phyloP scores from a whole-genome alignment of 1,140 invertebrate genomes.

The Scylla paramamosain region DNA sequence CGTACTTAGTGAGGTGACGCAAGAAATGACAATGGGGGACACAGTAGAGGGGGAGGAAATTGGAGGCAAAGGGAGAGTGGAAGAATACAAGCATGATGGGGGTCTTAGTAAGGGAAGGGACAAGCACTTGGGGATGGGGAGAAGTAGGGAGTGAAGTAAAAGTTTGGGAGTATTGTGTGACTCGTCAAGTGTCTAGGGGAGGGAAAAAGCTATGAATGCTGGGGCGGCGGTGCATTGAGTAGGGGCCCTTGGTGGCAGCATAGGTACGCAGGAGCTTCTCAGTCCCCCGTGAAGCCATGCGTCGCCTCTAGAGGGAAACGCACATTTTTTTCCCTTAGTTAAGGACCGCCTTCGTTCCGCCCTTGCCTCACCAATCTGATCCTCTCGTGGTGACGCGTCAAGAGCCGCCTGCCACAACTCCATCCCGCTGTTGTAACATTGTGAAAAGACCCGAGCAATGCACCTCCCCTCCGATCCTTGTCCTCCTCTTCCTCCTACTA shows the following conservation, averaged over 20 bases:
- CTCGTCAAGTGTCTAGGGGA: not conserved
- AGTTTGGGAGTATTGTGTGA: not conserved
- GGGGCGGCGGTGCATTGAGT: not conserved
- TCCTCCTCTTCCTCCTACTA: not conserved
- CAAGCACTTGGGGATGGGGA: not conserved
- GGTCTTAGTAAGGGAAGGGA: not conserved
- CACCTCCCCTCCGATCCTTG: not conserved
- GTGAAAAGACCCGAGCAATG: not conserved
- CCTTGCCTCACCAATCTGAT: not conserved
- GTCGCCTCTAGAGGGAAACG: not conserved
- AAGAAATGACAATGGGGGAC: not conserved
- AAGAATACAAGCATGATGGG: not conserved
- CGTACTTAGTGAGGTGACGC: too few relatives aligned
- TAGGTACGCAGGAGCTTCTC: too few relatives aligned
- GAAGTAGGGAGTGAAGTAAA: constrained; percentile 17
- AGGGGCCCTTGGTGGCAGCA: not conserved
- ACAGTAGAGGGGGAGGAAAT: not conserved
- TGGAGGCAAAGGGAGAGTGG: not conserved
- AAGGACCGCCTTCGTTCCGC: not conserved
- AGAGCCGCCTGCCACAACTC: not conserved
- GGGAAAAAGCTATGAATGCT: not conserved
- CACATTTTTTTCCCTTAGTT: not conserved
- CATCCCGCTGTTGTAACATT: not conserved
- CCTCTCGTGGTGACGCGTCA: not conserved
- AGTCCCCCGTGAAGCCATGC: not conserved